Evolutionary conservation across 1,140 invertebrate species (phyloP), one percentile per base, ranked within the genome.

Genomic region (Neodiprion virginianus): DNA sequence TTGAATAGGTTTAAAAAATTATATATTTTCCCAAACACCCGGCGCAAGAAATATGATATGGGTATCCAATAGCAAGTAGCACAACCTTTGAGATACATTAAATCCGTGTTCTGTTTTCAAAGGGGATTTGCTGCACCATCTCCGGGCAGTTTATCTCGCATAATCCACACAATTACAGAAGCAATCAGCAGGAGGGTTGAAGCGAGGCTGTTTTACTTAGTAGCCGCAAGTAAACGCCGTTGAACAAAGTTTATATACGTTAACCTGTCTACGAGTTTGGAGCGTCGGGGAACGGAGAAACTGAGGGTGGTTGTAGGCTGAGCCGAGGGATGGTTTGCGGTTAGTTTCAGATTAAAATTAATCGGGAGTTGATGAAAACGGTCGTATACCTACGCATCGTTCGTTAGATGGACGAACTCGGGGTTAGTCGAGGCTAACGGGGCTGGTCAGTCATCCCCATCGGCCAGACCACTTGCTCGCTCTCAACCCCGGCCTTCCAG

Each of bases 201-300:
- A 40, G 28, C 28, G 28, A 5, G 53, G 53, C 11, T 61, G 53
- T 61, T 61, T 61, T 12, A 61, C 53, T 61, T 61, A 17, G 11
- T 61, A 61, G 53, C 53, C 53, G n/a, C 53, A 61, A 61, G 53
- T 61, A 61, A 61, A 61, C 53, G 53, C n/a, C n/a, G 11, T 61
- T 17, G 53, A 61, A 8, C 53, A 61, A 61, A 61, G 53, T 61
- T 40, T 40, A 40, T 61, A 61, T 17, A 61, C 53, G 53, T 7
- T 61, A 61, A 61, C n/a, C 53, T 61, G 53, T 61, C 53, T 7
- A 61, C 53, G 53, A 61, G 53, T 61, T 61, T 61, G 53, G 11
- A 12, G 11, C 53, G 53, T 61, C 11, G 11, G 53, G 11, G n/a
- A 17, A 61, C 11, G n/a, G 53, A 61, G 53, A 61, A 61, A 61